These are phyloP conservation scores for Mystacornis crossleyi DNA, from an alignment of 2,113 vertebrate genomes.

Conservation along the genomic window DNA sequence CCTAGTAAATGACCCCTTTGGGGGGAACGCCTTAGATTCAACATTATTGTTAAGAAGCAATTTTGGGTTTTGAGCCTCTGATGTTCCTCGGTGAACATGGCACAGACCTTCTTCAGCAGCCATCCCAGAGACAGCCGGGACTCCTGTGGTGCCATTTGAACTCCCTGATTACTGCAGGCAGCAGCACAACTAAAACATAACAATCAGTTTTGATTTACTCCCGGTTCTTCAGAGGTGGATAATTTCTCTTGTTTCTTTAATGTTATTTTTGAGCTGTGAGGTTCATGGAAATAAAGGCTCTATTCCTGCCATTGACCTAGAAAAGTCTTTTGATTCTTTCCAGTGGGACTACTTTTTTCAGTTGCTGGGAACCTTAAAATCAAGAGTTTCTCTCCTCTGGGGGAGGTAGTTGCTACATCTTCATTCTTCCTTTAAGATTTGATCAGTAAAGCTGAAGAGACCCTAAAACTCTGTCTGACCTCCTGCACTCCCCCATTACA, in stretches of 20 bases:
- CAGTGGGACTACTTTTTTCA: slow-evolving; percentile 12
- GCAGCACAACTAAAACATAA: background rate
- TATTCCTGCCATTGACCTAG: slow-evolving; percentile 46
- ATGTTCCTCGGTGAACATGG: background rate
- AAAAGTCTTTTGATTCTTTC: slow-evolving; percentile 52
- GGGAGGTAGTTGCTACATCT: background rate
- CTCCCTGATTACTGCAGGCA: background rate
- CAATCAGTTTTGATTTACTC: background rate
- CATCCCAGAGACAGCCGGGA: background rate
- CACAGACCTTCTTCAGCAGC: background rate
- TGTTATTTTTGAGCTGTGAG: slow-evolving; percentile 15
- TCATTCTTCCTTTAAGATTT: background rate
- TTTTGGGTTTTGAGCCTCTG: background rate
- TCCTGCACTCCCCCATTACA: background rate
- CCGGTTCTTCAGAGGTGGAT: background rate
- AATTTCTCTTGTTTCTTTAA: slow-evolving; percentile 40
- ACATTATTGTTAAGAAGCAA: background rate
- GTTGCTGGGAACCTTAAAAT: background rate
- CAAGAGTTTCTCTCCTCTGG: background rate
- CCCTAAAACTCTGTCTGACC: background rate
- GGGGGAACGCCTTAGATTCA: background rate
- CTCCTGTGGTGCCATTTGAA: background rate
- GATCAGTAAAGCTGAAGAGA: background rate
- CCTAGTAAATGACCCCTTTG: background rate
- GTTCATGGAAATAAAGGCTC: slow-evolving; percentile 30